These are phyloP conservation scores for Celastrina argiolus DNA, from an alignment of 2,888 invertebrate genomes.

Conservation along the genomic window DNA sequence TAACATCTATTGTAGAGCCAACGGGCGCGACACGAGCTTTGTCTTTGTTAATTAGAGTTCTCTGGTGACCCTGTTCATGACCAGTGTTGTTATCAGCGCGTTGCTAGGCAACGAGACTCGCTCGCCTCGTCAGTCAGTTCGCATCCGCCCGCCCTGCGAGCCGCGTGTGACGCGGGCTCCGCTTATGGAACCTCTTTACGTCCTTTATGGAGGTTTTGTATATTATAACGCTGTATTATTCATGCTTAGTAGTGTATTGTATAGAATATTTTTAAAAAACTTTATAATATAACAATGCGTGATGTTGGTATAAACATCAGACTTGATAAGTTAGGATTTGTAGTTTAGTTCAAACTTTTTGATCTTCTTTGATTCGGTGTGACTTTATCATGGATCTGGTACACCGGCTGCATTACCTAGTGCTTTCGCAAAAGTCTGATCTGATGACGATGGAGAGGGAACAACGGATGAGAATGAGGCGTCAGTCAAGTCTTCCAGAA, in stretches of 20 bases:
- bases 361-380: not conserved
- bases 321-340: not conserved
- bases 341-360: not conserved
- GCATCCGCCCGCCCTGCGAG: constrained; percentile 54
- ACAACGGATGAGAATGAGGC: constrained; percentile 65
- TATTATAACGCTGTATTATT: not conserved
- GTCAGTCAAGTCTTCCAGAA: constrained; percentile 72
- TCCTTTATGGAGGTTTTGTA: constrained; percentile 19
- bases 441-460: constrained; percentile 73
- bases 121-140: constrained; percentile 65
- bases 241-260: not conserved
- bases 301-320: not conserved
- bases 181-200: not conserved
- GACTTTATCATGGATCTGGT: constrained; percentile 63
- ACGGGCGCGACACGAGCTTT: constrained; percentile 8
- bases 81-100: constrained; percentile 66
- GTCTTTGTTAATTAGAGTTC: constrained; percentile 12
- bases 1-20: not conserved
- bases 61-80: constrained; percentile 20
- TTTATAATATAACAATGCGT: not conserved
- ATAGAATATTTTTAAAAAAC: not conserved
- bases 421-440: constrained; percentile 72
- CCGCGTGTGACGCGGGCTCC: not conserved
- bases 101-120: constrained; percentile 60
- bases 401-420: constrained; percentile 70